phyloP scores from a whole-genome alignment of 2,888 invertebrate genomes.

The Nematopogon swammerdamellus region DNA sequence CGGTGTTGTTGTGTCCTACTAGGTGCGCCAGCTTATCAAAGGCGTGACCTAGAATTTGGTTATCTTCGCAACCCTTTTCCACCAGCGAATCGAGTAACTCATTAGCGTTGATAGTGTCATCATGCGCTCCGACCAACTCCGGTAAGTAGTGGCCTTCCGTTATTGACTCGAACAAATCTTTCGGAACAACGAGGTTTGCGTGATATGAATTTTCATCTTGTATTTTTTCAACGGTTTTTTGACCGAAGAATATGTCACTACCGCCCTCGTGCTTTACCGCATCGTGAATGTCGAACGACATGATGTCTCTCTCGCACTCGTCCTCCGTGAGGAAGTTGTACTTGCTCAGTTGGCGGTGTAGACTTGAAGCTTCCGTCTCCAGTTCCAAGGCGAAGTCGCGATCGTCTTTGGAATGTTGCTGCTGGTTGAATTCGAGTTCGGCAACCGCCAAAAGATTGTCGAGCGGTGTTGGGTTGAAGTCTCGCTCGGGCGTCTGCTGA shows the following conservation, averaged over 20 bases:
- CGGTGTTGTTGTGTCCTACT: conserved; percentile 29
- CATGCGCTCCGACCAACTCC: conserved; percentile 40
- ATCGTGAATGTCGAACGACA: conserved; percentile 40
- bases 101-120: conserved; percentile 36
- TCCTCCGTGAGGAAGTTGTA: conserved; percentile 30
- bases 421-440: conserved; percentile 62
- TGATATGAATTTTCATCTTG: neutral
- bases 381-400: conserved; percentile 5
- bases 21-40: conserved; percentile 37
- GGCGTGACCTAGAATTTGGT: conserved; percentile 47
- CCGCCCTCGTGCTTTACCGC: conserved; percentile 19
- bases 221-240: conserved; percentile 15
- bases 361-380: conserved; percentile 12
- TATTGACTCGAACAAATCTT: conserved; percentile 47
- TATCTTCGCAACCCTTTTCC: conserved; percentile 60
- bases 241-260: conserved; percentile 31
- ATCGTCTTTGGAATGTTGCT: conserved; percentile 16
- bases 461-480: conserved; percentile 48
- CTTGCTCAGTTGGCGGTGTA: conserved; percentile 8
- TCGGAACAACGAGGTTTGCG: conserved; percentile 32
- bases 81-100: conserved; percentile 59
- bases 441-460: conserved; percentile 63
- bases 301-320: conserved; percentile 34
- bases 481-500: conserved; percentile 12
- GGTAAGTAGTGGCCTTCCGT: conserved; percentile 47